Evolutionary conservation across 2,113 vertebrate species (phyloP).

Genomic region (Uria aalge): DNA sequence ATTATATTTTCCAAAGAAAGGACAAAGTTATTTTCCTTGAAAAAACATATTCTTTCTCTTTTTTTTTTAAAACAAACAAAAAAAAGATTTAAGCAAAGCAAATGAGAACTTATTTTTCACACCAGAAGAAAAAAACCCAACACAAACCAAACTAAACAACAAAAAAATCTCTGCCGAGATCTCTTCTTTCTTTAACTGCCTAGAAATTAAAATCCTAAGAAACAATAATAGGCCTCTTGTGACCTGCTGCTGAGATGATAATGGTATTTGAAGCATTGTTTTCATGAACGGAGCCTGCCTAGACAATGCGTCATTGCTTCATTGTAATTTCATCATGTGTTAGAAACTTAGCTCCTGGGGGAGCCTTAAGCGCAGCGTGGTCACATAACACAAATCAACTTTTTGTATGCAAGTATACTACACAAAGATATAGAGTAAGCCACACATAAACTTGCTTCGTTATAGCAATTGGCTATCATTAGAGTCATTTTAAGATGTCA

Average conservation of each 20-base stretch:
- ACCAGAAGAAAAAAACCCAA: not conserved
- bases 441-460: not conserved
- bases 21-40: not conserved
- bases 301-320: not conserved
- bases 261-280: slow-evolving; percentile 1
- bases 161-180: not conserved
- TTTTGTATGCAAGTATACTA: not conserved
- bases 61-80: not conserved
- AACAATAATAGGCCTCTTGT: not conserved
- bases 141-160: not conserved
- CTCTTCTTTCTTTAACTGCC: not conserved
- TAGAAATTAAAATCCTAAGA: not conserved
- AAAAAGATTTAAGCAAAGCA: not conserved
- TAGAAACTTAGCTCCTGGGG: not conserved
- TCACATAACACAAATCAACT: not conserved
- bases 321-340: not conserved
- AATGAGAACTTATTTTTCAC: not conserved
- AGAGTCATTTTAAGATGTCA: not conserved
- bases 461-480: not conserved
- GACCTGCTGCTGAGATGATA: slow-evolving; percentile 4
- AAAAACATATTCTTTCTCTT: not conserved
- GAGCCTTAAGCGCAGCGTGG: not conserved
- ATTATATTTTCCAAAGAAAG: not conserved
- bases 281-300: not conserved
- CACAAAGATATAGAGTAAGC: not conserved